These are phyloP conservation scores for Dugesia japonica DNA, from an alignment of 2,888 invertebrate species.

Conservation along the genomic window DNA sequence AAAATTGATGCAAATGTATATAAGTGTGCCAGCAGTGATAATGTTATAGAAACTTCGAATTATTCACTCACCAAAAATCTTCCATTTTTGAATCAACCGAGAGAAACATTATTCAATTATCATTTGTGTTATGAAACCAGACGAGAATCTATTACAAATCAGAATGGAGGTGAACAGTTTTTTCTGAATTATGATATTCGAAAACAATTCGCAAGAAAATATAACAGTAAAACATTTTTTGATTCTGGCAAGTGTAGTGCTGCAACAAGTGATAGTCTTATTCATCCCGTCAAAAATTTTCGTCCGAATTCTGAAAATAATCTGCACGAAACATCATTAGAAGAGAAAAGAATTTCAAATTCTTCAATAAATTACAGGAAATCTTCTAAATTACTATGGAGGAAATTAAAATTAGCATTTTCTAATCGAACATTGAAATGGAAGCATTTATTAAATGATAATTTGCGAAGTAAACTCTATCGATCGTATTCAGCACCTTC, in stretches of 20 bases:
- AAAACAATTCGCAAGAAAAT: background rate
- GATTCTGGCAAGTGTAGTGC: slow-evolving; percentile 7
- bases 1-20: background rate
- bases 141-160: background rate
- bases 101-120: background rate
- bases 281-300: background rate
- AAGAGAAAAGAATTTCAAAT: background rate
- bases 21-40: background rate
- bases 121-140: background rate
- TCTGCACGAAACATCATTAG: background rate
- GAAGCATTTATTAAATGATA: background rate
- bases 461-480: background rate
- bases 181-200: background rate
- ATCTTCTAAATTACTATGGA: background rate
- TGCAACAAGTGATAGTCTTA: background rate
- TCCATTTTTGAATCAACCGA: background rate
- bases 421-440: background rate
- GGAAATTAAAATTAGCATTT: background rate
- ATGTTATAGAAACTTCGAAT: background rate
- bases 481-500: background rate
- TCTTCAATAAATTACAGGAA: background rate
- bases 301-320: background rate
- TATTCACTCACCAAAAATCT: background rate
- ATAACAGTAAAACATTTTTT: background rate
- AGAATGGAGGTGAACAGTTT: background rate